These are phyloP conservation scores for Spea bombifrons DNA, from an alignment of 2,113 vertebrate genomes.

Conservation along the genomic window DNA sequence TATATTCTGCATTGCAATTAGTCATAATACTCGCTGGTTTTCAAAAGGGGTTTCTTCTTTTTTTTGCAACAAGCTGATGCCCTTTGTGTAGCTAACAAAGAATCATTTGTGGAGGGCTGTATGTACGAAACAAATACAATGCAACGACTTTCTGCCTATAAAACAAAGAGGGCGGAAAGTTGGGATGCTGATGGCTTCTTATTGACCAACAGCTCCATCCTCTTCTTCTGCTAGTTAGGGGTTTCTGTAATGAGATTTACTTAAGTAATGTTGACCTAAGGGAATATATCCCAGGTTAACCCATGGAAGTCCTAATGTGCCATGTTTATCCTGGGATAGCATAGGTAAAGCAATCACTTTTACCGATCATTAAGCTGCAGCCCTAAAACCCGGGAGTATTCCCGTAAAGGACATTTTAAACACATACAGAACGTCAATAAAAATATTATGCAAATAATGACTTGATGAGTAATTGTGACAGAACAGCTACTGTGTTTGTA, in stretches of 20 bases:
- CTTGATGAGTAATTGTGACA: too few relatives aligned
- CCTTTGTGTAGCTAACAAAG: constrained; percentile 70
- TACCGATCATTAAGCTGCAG: too few relatives aligned
- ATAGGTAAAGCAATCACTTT: too few relatives aligned
- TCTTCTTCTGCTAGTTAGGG: neutral
- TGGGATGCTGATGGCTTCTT: constrained; percentile 51
- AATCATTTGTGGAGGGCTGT: constrained; percentile 63
- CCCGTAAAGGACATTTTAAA: too few relatives aligned
- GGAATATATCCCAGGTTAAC: neutral
- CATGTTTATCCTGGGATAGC: too few relatives aligned
- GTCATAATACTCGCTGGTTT: constrained; percentile 66
- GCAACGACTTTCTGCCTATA: constrained; percentile 66
- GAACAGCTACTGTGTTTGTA: too few relatives aligned
- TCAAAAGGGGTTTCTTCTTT: constrained; percentile 59
- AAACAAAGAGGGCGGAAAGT: constrained; percentile 54
- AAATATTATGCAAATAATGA: too few relatives aligned
- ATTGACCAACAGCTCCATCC: constrained; percentile 45
- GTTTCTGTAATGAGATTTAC: constrained; percentile 21
- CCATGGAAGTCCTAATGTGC: neutral
- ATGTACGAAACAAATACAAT: constrained; percentile 73
- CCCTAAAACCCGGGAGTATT: too few relatives aligned
- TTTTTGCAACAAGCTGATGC: constrained; percentile 68
- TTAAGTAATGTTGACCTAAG: neutral
- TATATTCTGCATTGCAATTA: constrained; percentile 74
- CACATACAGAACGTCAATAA: too few relatives aligned